Evolutionary conservation across 1,140 invertebrate species (phyloP), one percentile per base, ranked within the genome.

Genomic region (Meteorus sp.): DNA sequence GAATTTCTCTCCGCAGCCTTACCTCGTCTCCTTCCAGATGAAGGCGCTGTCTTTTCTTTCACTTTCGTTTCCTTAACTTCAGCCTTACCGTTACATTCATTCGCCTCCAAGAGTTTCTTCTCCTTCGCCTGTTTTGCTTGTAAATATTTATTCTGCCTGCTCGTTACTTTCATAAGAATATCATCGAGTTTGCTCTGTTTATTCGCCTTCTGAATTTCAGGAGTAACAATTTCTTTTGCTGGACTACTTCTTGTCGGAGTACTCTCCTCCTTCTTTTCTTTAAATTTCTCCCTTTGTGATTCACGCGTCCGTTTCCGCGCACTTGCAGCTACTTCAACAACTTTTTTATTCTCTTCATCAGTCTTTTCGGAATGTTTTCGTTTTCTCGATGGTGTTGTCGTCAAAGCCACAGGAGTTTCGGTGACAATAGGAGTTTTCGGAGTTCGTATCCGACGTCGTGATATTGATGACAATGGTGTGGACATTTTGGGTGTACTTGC

Each of bases 341-440:
- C n/a, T 8, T 67, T 73, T 1, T 64, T 66, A 19, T 69, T 69
- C 3, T 75, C 72, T 13, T 52, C 13, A 55, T 66, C 43, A 68
- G 31, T 72, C 68, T 74, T 79, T 63, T 79, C 79, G 69, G 78
- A 79, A 76, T 77, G 77, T 77, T 76, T 80, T 33, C 77, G 75
- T 71, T 78, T 80, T 50, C 74, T 70, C 5, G 66, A 23, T 13
- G 72, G 66, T 0, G 71, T 70, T 0, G 54, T 51, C 8, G 23
- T 22, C 3, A 51, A 13, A 15, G 53, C 43, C 3, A 59, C 33
- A 2, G 56, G 27, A 19, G 61, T 33, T 3, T 59, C 50, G 43
- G 48, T 23, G 45, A 50, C 8, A 13, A 37, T 1, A 25, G 5
- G n/a, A 7, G 64, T 59, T 29, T 78, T 78, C 54, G 70, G 65